These are phyloP conservation scores for Osmerus mordax DNA, from an alignment of 2,113 vertebrate species.

Conservation along the genomic window DNA sequence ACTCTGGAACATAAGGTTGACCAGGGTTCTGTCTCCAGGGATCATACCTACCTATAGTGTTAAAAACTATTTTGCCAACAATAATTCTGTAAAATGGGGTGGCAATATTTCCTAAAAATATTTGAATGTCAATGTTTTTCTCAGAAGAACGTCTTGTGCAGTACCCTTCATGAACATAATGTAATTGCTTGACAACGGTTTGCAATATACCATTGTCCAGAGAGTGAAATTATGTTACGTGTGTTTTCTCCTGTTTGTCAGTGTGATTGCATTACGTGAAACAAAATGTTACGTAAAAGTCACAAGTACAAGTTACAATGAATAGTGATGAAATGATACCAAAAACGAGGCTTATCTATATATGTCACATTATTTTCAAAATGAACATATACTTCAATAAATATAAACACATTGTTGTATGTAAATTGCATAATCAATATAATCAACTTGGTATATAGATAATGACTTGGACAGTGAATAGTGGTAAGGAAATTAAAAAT, in stretches of 20 bases:
- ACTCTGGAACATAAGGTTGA: too few relatives aligned
- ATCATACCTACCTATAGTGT: too few relatives aligned
- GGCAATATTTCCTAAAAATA: too few relatives aligned
- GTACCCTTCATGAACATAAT: too few relatives aligned
- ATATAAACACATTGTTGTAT: conserved; percentile 50
- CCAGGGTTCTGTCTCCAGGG: too few relatives aligned
- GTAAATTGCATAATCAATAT: conserved; percentile 41
- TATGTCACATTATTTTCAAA: conserved; percentile 41
- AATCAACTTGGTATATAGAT: conserved; percentile 31
- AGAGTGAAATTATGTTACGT: not conserved
- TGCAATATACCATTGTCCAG: not conserved
- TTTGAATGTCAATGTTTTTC: too few relatives aligned
- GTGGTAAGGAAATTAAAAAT: conserved; percentile 26
- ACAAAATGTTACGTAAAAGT: not conserved
- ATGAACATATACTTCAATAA: conserved; percentile 60
- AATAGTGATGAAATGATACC: conserved; percentile 2
- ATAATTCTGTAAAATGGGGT: too few relatives aligned
- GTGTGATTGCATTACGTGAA: not conserved
- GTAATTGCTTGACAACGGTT: too few relatives aligned
- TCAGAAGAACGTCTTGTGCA: too few relatives aligned
- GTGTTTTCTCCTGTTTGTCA: conserved; percentile 43
- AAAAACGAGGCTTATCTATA: conserved; percentile 5
- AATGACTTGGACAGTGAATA: conserved; percentile 23
- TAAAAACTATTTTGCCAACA: too few relatives aligned
- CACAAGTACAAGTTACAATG: not conserved